These are phyloP conservation scores for Heliconius eleuchia DNA, from an alignment of 1,140 invertebrate genomes.

Conservation along the genomic window DNA sequence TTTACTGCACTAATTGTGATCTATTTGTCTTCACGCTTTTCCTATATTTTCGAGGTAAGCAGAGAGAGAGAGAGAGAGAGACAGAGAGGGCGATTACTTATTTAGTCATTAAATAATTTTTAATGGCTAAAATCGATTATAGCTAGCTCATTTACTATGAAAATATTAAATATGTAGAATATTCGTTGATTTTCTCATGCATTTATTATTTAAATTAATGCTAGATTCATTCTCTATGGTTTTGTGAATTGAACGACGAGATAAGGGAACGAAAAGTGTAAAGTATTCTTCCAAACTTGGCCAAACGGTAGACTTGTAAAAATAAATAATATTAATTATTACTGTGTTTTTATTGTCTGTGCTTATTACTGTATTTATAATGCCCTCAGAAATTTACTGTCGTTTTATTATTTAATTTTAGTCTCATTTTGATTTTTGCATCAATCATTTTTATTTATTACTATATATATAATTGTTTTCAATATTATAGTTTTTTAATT, in stretches of 20 bases:
- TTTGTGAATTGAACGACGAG: conserved; percentile 10
- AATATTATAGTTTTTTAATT: not conserved
- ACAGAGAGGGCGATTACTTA: not conserved
- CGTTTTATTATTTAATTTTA: not conserved
- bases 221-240: not conserved
- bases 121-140: not conserved
- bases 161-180: not conserved
- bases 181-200: not conserved
- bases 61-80: not conserved
- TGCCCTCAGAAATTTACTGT: not conserved
- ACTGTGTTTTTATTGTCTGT: conserved; percentile 10
- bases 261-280: conserved; percentile 43
- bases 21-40: not conserved
- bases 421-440: not conserved
- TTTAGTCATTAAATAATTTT: not conserved
- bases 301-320: conserved; percentile 72
- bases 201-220: not conserved
- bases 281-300: conserved; percentile 74
- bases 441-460: not conserved
- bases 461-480: not conserved
- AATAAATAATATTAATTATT: conserved; percentile 67
- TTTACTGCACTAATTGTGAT: not conserved
- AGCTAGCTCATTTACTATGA: not conserved
- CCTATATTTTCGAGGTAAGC: not conserved
- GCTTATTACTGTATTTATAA: not conserved